Base-by-base conservation (phyloP, 2,113 vertebrate species). In the Ahaetulla prasina region DNA sequence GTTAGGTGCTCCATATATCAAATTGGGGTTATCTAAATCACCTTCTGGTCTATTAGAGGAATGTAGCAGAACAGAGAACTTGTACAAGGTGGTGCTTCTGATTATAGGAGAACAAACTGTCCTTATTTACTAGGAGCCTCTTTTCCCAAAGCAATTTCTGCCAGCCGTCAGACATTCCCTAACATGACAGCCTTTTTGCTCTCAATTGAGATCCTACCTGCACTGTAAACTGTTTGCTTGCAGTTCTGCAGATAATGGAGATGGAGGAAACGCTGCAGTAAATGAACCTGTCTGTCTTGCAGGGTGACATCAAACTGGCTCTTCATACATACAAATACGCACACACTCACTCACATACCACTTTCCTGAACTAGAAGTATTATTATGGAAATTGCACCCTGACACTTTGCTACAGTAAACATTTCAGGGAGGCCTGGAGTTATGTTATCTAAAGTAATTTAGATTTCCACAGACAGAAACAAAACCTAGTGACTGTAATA, bases 231-330 rank as follows among this genome's bases (percentile, higher is more conserved):
- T 95, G 30, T 96, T 97, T 96, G 90, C 84, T 87, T 95, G 39
- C 20, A 88, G 84, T 95, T 96, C 92, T 94, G 55, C 90, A 97
- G 95, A 97, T 95, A 96, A 96, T 95, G 57, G 63, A 96, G 90
- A 89, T 88, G 85, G 91, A 94, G 96, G 90, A 95, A 96, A 91
- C 91, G 86, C 35, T 92, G 52, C 93, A 94, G 91, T 89, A 96
- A 96, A 95, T 90, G 87, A 97, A 96, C 95, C 93, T 96, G 87
- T 94, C 93, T 94, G 52, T 95, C 90, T 96, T 94, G 93, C 39
- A 89, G 11, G 18, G 47, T 95, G 94, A 95, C 90, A 95, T 93
- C 88, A 94, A 94, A 60, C 45, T 94, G 23, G 74, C 91, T 95
- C 85, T 93, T 91, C 90, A 93, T 54, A 92, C 92, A 87, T 3